Conservation (phyloP, 2,888 invertebrate species). For the Geotrupes spiniger region DNA sequence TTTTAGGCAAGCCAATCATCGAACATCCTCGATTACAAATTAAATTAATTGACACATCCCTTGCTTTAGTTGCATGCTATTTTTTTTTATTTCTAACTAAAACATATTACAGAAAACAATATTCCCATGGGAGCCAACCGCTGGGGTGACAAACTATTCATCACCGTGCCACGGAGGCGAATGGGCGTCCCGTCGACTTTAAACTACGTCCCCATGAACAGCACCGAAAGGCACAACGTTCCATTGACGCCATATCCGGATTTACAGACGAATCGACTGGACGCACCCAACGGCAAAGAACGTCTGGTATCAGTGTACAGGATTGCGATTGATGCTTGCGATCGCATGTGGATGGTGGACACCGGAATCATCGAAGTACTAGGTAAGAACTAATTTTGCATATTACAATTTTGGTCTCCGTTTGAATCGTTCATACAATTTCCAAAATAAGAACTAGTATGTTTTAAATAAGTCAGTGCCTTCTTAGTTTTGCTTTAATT, state of each 20-base stretch:
- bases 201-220: constrained; percentile 47
- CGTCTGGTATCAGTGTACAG: constrained; percentile 68
- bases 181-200: constrained; percentile 55
- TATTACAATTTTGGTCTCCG: no score
- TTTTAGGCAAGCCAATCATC: no score
- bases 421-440: no score
- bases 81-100: not conserved
- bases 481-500: no score
- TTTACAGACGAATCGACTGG: constrained; percentile 61
- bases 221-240: constrained; percentile 49
- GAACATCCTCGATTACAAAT: no score
- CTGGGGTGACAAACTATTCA: constrained; percentile 64
- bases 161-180: constrained; percentile 70
- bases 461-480: no score
- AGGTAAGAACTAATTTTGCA: no score
- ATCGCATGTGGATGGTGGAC: constrained; percentile 76
- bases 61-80: not conserved
- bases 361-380: constrained; percentile 70
- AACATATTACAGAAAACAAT: constrained; percentile 52
- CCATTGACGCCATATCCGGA: constrained; percentile 57
- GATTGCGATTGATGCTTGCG: constrained; percentile 67
- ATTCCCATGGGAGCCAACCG: constrained; percentile 66
- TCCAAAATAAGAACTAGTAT: no score
- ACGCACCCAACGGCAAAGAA: constrained; percentile 21
- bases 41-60: not conserved